A percentile compares a stretch with the other conserved stretches of the same genome.
These are phyloP conservation scores for Drosophila affinis DNA, from an alignment of 2,888 invertebrate genomes.

Conservation along the genomic window DNA sequence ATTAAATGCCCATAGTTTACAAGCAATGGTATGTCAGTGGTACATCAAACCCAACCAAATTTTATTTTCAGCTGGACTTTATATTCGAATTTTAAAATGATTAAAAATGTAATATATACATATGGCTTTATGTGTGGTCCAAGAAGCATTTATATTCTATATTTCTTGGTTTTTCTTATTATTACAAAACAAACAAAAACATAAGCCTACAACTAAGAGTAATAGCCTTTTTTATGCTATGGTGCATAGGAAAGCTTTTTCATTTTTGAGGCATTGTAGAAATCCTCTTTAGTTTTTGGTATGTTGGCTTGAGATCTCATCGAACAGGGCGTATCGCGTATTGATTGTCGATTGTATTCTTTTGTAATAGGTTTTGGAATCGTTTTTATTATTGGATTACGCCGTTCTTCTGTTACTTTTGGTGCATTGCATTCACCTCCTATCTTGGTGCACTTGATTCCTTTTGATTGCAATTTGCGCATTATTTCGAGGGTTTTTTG, in stretches of 20 bases:
- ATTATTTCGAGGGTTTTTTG: slow-evolving; percentile 65
- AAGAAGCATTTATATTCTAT: not conserved
- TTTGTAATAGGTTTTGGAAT: not conserved
- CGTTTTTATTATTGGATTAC: not conserved
- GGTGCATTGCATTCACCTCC: slow-evolving; percentile 9
- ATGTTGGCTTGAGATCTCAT: not conserved
- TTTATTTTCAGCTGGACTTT: too few relatives aligned
- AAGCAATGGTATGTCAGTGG: too few relatives aligned
- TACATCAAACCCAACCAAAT: too few relatives aligned
- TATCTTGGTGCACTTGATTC: slow-evolving; percentile 72
- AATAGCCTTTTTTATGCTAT: not conserved
- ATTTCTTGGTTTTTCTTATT: not conserved
- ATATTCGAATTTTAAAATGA: too few relatives aligned
- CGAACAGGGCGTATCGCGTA: not conserved
- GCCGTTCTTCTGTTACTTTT: not conserved
- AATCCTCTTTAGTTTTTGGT: not conserved
- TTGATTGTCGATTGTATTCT: not conserved
- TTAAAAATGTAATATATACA: too few relatives aligned
- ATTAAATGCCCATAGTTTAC: too few relatives aligned
- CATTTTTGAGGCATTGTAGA: not conserved
- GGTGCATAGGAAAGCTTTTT: not conserved
- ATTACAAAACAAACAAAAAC: not conserved
- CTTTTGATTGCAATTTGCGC: slow-evolving; percentile 78
- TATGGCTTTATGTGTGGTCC: too few relatives aligned
- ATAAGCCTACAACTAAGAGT: not conserved